phyloP scores from a whole-genome alignment of 2,797 vertebrate species.

The Eidolon dupreanum region DNA sequence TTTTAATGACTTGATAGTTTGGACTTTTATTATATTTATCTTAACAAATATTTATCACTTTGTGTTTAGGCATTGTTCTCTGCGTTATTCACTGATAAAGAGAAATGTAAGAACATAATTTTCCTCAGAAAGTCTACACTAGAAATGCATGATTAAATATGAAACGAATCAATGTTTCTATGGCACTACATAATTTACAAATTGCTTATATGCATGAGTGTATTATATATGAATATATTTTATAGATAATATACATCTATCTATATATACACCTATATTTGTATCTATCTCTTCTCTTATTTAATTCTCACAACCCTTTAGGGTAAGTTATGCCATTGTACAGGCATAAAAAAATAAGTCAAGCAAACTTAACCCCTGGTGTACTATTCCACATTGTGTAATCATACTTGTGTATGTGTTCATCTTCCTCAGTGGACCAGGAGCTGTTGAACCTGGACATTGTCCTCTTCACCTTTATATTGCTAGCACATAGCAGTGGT shows the following conservation, averaged over 20 bases:
- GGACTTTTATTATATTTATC: neutral
- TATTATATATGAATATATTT: neutral
- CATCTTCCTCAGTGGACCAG: neutral
- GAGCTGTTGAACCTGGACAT: neutral
- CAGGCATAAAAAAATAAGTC: neutral
- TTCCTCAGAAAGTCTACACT: neutral
- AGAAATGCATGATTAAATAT: neutral
- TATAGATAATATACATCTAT: neutral
- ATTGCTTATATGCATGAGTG: neutral
- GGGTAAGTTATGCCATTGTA: neutral
- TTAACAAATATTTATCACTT: neutral
- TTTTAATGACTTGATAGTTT: neutral
- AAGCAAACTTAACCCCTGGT: neutral
- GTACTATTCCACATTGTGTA: neutral
- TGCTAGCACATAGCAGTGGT: neutral
- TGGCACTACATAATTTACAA: neutral
- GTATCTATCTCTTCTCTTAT: neutral
- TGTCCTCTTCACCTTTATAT: neutral
- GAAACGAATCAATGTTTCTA: neutral
- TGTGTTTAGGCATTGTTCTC: neutral
- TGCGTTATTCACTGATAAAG: neutral
- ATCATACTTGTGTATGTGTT: neutral
- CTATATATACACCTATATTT: neutral
- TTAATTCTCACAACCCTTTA: neutral
- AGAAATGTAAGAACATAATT: neutral